Conservation (phyloP, 2,797 vertebrate genomes). For the Spondyliosoma cantharus region DNA sequence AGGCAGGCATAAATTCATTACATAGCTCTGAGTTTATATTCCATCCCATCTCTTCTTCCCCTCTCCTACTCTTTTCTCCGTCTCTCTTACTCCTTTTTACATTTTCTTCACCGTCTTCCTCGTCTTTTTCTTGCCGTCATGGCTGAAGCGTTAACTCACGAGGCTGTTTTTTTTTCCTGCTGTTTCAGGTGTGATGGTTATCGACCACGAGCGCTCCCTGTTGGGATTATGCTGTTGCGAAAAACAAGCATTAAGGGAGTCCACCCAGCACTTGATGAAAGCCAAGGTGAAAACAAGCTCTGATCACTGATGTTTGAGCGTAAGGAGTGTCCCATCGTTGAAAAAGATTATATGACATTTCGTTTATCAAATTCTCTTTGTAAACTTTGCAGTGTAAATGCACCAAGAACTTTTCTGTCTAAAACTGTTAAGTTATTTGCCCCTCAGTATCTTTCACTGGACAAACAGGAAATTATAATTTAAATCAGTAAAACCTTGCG, state of each 20-base stretch:
- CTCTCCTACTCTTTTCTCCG: constrained; percentile 18
- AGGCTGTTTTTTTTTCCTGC: constrained; percentile 28
- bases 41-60: constrained; percentile 43
- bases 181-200: constrained; percentile 53
- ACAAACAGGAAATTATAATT: neutral
- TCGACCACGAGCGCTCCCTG: constrained; percentile 31
- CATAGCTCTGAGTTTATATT: constrained; percentile 86
- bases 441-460: neutral
- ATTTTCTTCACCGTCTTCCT: constrained; percentile 31
- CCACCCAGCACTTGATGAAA: constrained; percentile 23
- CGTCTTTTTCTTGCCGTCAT: constrained; percentile 41
- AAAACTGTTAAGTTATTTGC: too few species aligned
- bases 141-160: constrained; percentile 44
- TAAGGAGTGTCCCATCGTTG: neutral
- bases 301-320: constrained; percentile 2
- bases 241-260: constrained; percentile 13
- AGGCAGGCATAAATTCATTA: constrained; percentile 88
- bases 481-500: neutral
- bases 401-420: neutral
- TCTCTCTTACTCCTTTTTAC: constrained; percentile 5
- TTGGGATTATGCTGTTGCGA: constrained; percentile 31
- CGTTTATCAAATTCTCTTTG: too few species aligned
- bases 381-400: too few species aligned
- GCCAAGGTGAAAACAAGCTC: constrained; percentile 46
- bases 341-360: too few species aligned